A percentile compares a stretch with the other conserved stretches of the same genome.
Evolutionary conservation across 2,113 vertebrate species (phyloP).

Genomic region (Oplegnathus fasciatus): DNA sequence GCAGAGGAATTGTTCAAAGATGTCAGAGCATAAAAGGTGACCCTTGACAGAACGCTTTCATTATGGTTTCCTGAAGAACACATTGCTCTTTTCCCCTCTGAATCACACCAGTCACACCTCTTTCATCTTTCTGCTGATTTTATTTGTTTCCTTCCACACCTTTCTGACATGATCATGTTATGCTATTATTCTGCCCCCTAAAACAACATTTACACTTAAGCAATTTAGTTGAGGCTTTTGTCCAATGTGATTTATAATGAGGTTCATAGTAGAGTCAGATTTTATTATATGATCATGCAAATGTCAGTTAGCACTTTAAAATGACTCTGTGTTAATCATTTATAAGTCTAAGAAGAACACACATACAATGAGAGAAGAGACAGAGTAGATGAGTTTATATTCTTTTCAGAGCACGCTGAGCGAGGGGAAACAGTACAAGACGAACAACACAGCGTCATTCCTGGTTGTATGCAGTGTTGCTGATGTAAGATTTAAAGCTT

Average conservation of each 20-base stretch:
- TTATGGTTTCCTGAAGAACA: not conserved
- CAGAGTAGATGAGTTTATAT: not conserved
- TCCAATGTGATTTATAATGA: not conserved
- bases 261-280: not conserved
- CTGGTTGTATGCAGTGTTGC: not conserved
- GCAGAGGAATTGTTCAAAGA: slow-evolving; percentile 22
- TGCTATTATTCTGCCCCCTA: not conserved
- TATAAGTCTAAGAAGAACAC: not conserved
- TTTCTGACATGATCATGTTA: slow-evolving; percentile 4
- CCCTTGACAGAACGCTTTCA: slow-evolving; percentile 14
- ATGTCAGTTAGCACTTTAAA: slow-evolving; percentile 1
- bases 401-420: not conserved
- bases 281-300: not conserved
- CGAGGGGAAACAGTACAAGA: not conserved
- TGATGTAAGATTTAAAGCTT: not conserved
- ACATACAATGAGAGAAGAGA: not conserved
- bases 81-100: not conserved
- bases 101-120: slow-evolving; percentile 1
- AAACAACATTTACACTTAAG: slow-evolving; percentile 8
- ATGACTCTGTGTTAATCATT: not conserved
- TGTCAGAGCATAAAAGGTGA: slow-evolving; percentile 16
- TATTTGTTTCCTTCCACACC: not conserved
- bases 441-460: not conserved
- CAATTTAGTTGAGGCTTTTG: not conserved
- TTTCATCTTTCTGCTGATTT: slow-evolving; percentile 5